Percentiles rank a stretch among this genome's conserved stretches.
Evolutionary conservation across 2,888 invertebrate species (phyloP).

Genomic region (Tiliacea aurago): DNA sequence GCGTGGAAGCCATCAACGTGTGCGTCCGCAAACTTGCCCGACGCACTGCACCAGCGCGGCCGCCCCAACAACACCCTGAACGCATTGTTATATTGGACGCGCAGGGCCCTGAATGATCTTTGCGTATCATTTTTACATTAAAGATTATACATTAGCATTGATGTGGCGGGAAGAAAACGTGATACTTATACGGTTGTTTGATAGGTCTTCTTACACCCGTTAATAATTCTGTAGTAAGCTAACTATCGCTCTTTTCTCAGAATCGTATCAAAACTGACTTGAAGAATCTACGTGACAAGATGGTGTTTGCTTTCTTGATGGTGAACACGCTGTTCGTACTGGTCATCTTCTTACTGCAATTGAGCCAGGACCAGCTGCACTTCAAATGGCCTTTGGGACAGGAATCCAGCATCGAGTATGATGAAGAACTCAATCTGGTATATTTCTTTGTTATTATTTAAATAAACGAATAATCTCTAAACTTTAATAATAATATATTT

Average conservation of each 20-base stretch:
- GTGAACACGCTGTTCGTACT: conserved; percentile 99
- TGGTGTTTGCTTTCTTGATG: conserved; percentile 99
- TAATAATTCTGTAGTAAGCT: background rate
- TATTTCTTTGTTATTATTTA: conserved; percentile 58
- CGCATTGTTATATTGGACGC: too few relatives aligned
- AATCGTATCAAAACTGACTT: conserved; percentile 96
- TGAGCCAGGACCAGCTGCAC: conserved; percentile 98
- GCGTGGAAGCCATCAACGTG: too few relatives aligned
- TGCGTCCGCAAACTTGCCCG: too few relatives aligned
- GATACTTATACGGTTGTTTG: background rate
- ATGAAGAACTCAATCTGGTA: conserved; percentile 92
- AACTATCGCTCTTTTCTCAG: conserved; percentile 84
- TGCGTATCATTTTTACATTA: too few relatives aligned
- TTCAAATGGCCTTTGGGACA: conserved; percentile 98
- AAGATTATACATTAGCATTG: too few relatives aligned
- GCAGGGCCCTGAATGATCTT: too few relatives aligned
- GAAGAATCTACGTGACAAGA: conserved; percentile 97
- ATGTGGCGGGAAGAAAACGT: background rate
- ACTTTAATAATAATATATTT: background rate
- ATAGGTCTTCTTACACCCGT: background rate
- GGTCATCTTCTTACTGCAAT: conserved; percentile 98
- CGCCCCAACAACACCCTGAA: too few relatives aligned
- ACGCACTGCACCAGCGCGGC: too few relatives aligned
- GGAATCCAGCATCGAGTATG: conserved; percentile 94
- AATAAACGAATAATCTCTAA: background rate